A percentile compares a stretch with the other conserved stretches of the same genome.
These are phyloP conservation scores for Tethea ocularis DNA, from an alignment of 2,888 invertebrate species.

Conservation along the genomic window DNA sequence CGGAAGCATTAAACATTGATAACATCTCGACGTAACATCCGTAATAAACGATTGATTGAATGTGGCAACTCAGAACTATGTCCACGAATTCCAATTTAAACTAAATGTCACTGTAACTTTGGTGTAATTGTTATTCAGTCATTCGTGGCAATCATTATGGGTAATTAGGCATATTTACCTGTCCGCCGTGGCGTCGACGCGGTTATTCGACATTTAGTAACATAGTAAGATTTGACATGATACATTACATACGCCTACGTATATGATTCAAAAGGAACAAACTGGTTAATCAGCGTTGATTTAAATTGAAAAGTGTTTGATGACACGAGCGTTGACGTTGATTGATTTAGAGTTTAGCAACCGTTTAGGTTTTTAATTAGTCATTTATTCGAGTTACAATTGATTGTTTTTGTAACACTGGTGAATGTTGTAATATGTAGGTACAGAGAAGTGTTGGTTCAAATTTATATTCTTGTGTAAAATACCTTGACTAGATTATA, in stretches of 20 bases:
- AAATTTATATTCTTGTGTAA: too few species aligned
- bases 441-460: too few species aligned
- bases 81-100: conserved; percentile 55
- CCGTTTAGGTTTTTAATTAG: conserved; percentile 33
- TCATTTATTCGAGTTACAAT: background rate
- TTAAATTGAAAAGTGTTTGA: conserved; percentile 72
- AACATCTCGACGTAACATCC: conserved; percentile 54
- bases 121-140: conserved; percentile 51
- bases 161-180: conserved; percentile 66
- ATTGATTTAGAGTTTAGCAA: conserved; percentile 56
- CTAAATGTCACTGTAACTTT: conserved; percentile 43
- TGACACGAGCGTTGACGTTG: conserved; percentile 58
- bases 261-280: conserved; percentile 65
- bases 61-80: conserved; percentile 39
- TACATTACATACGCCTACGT: conserved; percentile 26
- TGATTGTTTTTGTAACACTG: background rate
- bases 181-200: conserved; percentile 72
- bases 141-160: conserved; percentile 58
- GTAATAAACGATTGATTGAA: conserved; percentile 50
- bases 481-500: too few species aligned
- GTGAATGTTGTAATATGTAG: background rate
- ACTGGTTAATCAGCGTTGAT: conserved; percentile 61
- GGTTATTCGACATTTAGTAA: conserved; percentile 46
- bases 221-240: conserved; percentile 28
- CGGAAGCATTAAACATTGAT: conserved; percentile 46